Conservation (phyloP, 2,797 vertebrate genomes). For the Tapera naevia region DNA sequence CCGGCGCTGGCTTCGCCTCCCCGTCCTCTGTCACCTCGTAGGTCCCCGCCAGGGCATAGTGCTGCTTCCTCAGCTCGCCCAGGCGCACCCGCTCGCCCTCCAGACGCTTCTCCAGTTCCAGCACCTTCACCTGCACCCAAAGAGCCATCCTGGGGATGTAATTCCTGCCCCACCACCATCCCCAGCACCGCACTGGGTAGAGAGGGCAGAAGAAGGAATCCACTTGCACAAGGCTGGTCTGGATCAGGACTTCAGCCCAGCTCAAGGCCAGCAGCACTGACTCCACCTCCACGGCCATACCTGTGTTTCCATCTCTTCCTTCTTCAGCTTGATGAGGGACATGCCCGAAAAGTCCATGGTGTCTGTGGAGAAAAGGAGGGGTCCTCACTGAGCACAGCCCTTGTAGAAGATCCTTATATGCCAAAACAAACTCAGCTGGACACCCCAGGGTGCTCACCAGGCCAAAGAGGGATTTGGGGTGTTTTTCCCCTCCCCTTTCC, state of each 20-base stretch:
- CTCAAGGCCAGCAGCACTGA: fast-evolving
- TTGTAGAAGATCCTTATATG: fast-evolving
- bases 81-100: conserved; percentile 89
- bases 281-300: conserved; percentile 11
- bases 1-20: background rate
- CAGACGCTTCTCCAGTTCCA: conserved; percentile 90
- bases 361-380: conserved; percentile 72
- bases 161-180: fast-evolving
- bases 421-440: fast-evolving
- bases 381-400: fast-evolving
- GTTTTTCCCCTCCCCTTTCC: background rate
- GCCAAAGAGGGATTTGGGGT: background rate
- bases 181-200: fast-evolving
- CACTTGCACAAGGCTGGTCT: fast-evolving
- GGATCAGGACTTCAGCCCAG: too few relatives aligned
- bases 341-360: conserved; percentile 97
- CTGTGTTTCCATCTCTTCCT: conserved; percentile 96
- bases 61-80: conserved; percentile 92
- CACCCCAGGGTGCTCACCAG: fast-evolving
- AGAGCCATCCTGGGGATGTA: fast-evolving
- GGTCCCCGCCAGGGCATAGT: conserved; percentile 85
- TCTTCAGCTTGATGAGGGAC: conserved; percentile 95
- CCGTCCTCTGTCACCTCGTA: background rate
- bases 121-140: conserved; percentile 87
- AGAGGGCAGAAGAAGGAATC: too few relatives aligned